Conservation (phyloP, 1,140 invertebrate species). For the Drosophila parvula region DNA sequence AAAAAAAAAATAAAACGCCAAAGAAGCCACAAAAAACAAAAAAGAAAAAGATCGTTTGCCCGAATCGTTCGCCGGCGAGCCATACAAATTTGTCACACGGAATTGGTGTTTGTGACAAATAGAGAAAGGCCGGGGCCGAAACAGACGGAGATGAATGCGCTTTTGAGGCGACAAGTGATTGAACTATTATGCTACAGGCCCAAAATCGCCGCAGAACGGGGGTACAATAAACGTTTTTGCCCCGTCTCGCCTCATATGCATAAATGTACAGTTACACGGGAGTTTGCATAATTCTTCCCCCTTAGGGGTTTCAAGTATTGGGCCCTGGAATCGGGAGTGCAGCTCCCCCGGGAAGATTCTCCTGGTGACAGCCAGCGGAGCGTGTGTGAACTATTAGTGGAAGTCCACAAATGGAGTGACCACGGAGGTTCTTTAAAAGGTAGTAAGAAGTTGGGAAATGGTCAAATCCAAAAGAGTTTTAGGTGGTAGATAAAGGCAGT, state of each 20-base stretch:
- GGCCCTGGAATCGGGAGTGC: background rate
- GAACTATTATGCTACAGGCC: slow-evolving; percentile 70
- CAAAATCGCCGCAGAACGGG: slow-evolving; percentile 46
- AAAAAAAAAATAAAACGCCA: slow-evolving; percentile 13
- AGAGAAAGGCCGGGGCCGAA: slow-evolving; percentile 47
- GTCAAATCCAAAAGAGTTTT: background rate
- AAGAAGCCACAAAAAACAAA: slow-evolving; percentile 34
- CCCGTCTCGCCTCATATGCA: slow-evolving; percentile 50
- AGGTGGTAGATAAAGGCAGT: background rate
- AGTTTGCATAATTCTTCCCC: slow-evolving; percentile 34
- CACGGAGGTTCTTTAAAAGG: slow-evolving; percentile 15
- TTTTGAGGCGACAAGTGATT: slow-evolving; percentile 76
- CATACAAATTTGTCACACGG: slow-evolving; percentile 82
- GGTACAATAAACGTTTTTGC: slow-evolving; percentile 54
- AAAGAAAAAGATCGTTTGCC: slow-evolving; percentile 57
- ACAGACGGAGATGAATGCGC: slow-evolving; percentile 13
- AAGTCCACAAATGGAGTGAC: slow-evolving; percentile 20
- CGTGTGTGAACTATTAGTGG: slow-evolving; percentile 46
- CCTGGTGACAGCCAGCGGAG: background rate
- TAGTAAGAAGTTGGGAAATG: slow-evolving; percentile 5
- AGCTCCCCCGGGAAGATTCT: slow-evolving; percentile 1
- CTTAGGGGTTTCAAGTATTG: background rate
- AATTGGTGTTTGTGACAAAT: slow-evolving; percentile 83
- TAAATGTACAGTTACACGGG: slow-evolving; percentile 39
- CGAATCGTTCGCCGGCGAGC: slow-evolving; percentile 18